Conservation (phyloP, 2,888 invertebrate species). For the Netelia virgata region DNA sequence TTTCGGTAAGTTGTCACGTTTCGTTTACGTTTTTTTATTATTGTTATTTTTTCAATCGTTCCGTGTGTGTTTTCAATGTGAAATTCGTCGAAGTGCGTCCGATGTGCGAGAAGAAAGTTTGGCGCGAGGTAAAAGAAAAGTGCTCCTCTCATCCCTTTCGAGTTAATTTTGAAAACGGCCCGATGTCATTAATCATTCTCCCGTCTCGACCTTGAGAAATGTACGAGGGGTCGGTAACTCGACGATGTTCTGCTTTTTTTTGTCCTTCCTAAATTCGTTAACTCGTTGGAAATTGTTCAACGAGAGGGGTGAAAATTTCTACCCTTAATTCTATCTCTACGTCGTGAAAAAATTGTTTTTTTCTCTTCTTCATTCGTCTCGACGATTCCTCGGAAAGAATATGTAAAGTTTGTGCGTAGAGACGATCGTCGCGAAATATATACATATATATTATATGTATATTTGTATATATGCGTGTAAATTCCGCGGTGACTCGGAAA, state of each 20-base stretch:
- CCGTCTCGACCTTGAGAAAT: neutral
- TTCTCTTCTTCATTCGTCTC: neutral
- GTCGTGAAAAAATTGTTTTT: neutral
- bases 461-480: neutral
- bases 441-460: neutral
- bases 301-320: neutral
- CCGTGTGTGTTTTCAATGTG: neutral
- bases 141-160: neutral
- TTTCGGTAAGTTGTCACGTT: neutral
- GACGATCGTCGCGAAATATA: neutral
- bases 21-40: neutral
- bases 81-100: slow-evolving; percentile 6
- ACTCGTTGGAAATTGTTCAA: neutral
- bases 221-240: neutral
- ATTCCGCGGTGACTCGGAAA: too few relatives aligned
- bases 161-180: slow-evolving; percentile 2
- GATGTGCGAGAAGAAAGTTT: neutral
- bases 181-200: slow-evolving; percentile 28
- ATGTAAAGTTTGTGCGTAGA: neutral
- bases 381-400: neutral
- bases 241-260: neutral
- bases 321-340: slow-evolving; percentile 12
- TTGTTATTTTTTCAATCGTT: neutral
- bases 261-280: slow-evolving; percentile 12
- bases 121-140: neutral